Base-by-base conservation (phyloP, 2,113 vertebrate species). In the Pterocles gutturalis region DNA sequence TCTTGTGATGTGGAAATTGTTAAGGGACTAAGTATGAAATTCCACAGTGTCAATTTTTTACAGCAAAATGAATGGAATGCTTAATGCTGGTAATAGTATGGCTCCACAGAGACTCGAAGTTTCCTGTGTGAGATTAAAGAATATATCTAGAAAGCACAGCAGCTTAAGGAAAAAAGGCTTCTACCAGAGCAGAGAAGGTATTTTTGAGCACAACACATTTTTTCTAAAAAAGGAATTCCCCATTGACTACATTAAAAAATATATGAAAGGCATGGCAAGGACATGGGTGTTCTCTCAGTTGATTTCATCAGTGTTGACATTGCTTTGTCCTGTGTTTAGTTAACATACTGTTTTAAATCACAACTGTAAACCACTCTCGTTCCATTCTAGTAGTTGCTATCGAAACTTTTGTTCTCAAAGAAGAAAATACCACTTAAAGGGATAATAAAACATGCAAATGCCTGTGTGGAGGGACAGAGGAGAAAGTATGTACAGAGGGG, bases 101-200 rank as follows among this genome's bases (percentile, higher is more conserved):
- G 58, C 38, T 93, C 87, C 61, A 87, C 10, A 87, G 80, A 89
- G 87, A 93, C 11, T 61, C 69, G 72, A 87, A 93, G 93, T 72
- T 83, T 77, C 81, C n/a, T 53, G 8, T 49, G 9, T 67, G n/a
- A 91, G 21, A 21, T 90, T 91, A 83, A 91, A 81, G 58, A 41
- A 79, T 76, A 69, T 25, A 64, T 17, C 8, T 67, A 76, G 76
- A 91, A 89, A 94, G 54, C 15, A 69, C 11, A 81, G 29, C 12
- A 65, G 6, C 34, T 77, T 87, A 81, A 67, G 21, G 17, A 21
- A 80, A 48, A 95, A 77, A 28, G 13, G 3, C 38, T 79, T 66
- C 41, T 79, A 45, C 15, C 10, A 69, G 43, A 71, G n/a, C 79
- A 61, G 5, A 41, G 17, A 62, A 54, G 4, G 3, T 49, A 64